Evolutionary conservation across 2,113 vertebrate genomes (phyloP), one percentile per base, ranked within the genome.

Genomic region (Ivindomyrus marchei): DNA sequence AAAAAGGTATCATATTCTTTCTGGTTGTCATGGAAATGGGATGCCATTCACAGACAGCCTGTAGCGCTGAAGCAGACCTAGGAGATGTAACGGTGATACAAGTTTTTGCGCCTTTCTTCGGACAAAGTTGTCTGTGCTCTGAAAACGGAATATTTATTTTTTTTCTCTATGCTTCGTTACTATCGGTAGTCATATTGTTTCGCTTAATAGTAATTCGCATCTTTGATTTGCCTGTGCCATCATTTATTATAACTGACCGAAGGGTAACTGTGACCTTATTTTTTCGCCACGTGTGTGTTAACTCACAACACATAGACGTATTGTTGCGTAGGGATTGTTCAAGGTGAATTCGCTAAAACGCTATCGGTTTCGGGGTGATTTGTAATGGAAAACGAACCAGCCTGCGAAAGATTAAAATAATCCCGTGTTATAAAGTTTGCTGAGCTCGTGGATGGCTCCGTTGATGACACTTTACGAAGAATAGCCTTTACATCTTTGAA

Each of bases 11-110:
- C 93, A 91, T 93, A 93, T 97, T 97, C 96, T 96, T 94, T 94
- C 94, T 94, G 94, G 98, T 99, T 99, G 98, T 98, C 98, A 98
- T 99, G 98, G 98, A 96, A 98, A 99, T 98, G 95, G 93, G 94
- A 98, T 97, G 97, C 96, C 96, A 93, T 95, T 96, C 95, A 94
- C 90, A 95, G 93, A 94, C 95, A 93, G 49, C 92, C 91, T 93
- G 92, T 94, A 92, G 91, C 92, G 93, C 88, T 91, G 94, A 92
- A 91, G 91, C 91, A 93, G 92, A 91, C 90, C 24, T 92, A 91
- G 91, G 92, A 93, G 92, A 93, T 92, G 92, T 92, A 91, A 90
- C 92, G 92, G 90, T 91, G 91, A 91, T 91, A 93, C 89, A 85
- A 89, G 27, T 80, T 53, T 80, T 21, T 10, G 2, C 66, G 58